phyloP scores from a whole-genome alignment of 2,888 invertebrate genomes.

The Callosobruchus maculatus region DNA sequence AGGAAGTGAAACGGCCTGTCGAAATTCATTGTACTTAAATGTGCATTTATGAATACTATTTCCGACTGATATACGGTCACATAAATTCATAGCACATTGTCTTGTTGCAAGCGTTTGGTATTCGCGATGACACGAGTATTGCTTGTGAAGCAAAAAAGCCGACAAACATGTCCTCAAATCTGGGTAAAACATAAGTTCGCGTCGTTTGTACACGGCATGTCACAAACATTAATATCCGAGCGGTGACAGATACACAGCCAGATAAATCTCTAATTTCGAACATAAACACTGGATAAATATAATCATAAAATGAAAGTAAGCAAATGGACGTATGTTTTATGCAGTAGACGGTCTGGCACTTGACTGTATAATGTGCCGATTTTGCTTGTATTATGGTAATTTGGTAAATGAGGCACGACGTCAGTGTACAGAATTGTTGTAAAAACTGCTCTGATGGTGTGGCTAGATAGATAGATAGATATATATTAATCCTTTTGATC shows the following conservation, averaged over 20 bases:
- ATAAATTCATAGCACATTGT: neutral
- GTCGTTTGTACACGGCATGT: conserved; percentile 5
- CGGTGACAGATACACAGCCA: neutral
- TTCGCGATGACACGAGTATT: neutral
- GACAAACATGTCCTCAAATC: neutral
- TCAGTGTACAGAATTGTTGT: neutral
- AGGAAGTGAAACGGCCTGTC: too few species aligned
- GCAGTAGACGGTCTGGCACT: conserved; percentile 2
- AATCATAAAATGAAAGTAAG: conserved; percentile 1
- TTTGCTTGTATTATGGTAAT: neutral
- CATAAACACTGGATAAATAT: conserved; percentile 1
- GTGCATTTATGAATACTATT: too few species aligned
- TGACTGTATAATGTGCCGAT: neutral
- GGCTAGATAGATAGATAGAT: neutral
- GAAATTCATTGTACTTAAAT: too few species aligned
- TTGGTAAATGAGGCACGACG: neutral
- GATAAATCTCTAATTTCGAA: conserved; percentile 2
- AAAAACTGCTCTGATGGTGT: neutral
- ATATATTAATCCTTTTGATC: neutral
- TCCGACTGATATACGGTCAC: neutral
- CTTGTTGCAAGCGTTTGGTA: neutral
- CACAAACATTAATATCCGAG: neutral
- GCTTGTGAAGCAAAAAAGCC: neutral
- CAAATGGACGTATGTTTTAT: neutral
- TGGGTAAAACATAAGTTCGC: neutral